Evolutionary conservation across 2,797 vertebrate species (phyloP), one percentile per base, ranked within the genome.

Genomic region (Pseudomugil tenellus): DNA sequence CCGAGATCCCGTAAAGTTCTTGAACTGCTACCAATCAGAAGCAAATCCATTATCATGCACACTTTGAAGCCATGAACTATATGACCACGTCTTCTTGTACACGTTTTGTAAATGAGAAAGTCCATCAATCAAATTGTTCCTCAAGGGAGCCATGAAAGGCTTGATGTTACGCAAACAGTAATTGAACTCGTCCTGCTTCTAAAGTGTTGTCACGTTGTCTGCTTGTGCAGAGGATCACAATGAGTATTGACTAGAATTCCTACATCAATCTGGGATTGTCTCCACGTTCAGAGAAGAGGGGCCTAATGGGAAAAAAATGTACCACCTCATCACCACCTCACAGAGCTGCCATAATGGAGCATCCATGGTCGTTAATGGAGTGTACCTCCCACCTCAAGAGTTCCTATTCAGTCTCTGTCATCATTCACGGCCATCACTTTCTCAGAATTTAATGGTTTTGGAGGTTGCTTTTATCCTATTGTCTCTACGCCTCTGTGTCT

Each of bases 391-490:
- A 94, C 87, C 93, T 93, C 91, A 91, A 90, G 90, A 90, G 91
- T 90, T 89, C 90, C 94, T 90, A 92, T 94, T 93, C 94, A 92
- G 88, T 92, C 92, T 93, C 90, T 94, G 92, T 92, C 92, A 94
- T 93, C 92, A 94, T 95, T 94, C 93, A 94, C 85, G 92, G 92
- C 90, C 93, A 91, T 93, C 92, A 94, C 95, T 96, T 96, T 95
- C 94, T 96, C 93, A 93, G 89, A 93, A 89, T 95, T 94, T 95
- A 95, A 95, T 93, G 92, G 92, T 84, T 93, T 96, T 93, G 90
- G 90, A 93, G 91, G 89, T 95, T 86, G 86, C 93, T 96, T 96
- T 97, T 92, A 96, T 95, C 93, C 92, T 82, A 94, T 95, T 96
- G 93, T 96, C 92, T 81, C 87, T 75, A 25, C 74, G 88, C 81